Conservation (phyloP, 2,113 vertebrate genomes). For the Tachysurus vachellii region DNA sequence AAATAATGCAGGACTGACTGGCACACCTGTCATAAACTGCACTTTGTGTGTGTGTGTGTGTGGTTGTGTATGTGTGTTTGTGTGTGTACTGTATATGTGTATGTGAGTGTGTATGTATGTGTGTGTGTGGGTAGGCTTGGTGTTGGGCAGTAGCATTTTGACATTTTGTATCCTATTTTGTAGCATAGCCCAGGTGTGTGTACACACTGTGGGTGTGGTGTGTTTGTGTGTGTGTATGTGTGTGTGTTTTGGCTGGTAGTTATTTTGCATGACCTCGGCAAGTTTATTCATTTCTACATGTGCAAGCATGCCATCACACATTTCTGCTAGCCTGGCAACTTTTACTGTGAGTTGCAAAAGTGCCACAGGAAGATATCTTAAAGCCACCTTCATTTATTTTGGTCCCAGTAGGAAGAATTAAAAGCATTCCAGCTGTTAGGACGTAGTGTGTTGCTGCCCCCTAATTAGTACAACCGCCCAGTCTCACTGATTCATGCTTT, state of each 20-base stretch:
- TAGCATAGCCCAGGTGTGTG: constrained; percentile 31
- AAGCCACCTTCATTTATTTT: constrained; percentile 1
- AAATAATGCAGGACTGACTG: constrained; percentile 33
- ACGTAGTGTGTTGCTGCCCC: background rate
- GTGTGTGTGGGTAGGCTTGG: background rate
- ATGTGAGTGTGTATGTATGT: constrained; percentile 23
- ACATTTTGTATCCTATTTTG: constrained; percentile 20
- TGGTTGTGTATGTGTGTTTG: background rate
- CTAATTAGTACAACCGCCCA: constrained; percentile 1
- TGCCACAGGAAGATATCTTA: background rate
- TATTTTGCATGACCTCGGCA: background rate
- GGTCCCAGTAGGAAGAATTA: background rate
- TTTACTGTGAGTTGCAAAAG: constrained; percentile 1
- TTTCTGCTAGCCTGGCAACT: constrained; percentile 15
- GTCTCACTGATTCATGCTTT: constrained; percentile 12
- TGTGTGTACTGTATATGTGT: background rate
- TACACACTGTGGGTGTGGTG: constrained; percentile 25
- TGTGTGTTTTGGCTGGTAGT: constrained; percentile 22
- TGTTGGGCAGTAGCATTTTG: constrained; percentile 1
- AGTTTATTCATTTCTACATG: constrained; percentile 33
- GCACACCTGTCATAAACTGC: constrained; percentile 27
- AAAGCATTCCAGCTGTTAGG: constrained; percentile 18
- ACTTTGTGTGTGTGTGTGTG: constrained; percentile 5
- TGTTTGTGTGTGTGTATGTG: constrained; percentile 33
- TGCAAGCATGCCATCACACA: constrained; percentile 25